Evolutionary conservation across 2,888 invertebrate species (phyloP).

Genomic region (Lepidochrysops patricia): DNA sequence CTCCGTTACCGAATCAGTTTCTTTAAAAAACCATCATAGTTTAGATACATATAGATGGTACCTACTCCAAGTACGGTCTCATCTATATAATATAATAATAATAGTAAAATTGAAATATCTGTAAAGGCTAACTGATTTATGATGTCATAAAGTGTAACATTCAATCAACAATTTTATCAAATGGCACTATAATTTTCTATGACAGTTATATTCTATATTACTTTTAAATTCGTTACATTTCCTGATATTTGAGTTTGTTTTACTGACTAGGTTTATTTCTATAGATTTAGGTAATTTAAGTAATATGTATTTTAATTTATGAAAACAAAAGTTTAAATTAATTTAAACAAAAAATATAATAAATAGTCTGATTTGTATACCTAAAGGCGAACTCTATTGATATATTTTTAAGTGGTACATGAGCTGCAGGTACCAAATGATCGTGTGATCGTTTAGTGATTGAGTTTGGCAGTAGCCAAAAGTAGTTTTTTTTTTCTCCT

Average conservation of each 20-base stretch:
- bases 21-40: too few species aligned
- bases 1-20: too few species aligned
- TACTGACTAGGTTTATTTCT: conserved; percentile 19
- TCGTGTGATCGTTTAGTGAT: too few species aligned
- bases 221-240: conserved; percentile 5
- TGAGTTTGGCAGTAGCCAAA: too few species aligned
- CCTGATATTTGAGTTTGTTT: conserved; percentile 4
- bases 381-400: too few species aligned
- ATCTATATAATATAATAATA: too few species aligned
- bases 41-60: too few species aligned
- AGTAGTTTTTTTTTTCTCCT: too few species aligned
- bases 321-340: not conserved
- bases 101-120: not conserved
- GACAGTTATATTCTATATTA: not conserved
- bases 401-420: too few species aligned
- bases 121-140: not conserved
- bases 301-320: not conserved
- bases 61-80: too few species aligned
- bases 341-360: not conserved
- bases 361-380: not conserved
- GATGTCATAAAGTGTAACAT: not conserved
- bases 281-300: not conserved
- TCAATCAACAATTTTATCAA: not conserved
- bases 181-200: not conserved
- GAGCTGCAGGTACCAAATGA: too few species aligned